These are phyloP conservation scores for Agrotis exclamationis DNA, from an alignment of 2,888 invertebrate genomes.

Conservation along the genomic window DNA sequence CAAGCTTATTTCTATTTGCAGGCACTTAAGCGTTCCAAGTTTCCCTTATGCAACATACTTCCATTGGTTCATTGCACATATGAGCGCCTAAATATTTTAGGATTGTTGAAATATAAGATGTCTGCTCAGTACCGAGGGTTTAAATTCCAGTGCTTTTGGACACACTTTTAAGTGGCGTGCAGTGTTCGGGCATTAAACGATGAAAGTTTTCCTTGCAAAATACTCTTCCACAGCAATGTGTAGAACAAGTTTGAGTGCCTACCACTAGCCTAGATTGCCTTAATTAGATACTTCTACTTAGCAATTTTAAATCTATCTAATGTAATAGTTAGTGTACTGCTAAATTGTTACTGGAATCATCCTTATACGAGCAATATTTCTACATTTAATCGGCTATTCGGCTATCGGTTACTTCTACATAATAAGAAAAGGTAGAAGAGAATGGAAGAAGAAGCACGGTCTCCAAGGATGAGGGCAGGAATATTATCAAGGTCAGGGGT, in stretches of 20 bases:
- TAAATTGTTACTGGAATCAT: not conserved
- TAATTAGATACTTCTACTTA: slow-evolving; percentile 40
- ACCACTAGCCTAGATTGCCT: slow-evolving; percentile 25
- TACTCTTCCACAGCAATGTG: not conserved
- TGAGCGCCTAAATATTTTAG: not conserved
- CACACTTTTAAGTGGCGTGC: too few relatives aligned
- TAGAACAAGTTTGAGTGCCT: slow-evolving; percentile 23
- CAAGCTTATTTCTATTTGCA: slow-evolving; percentile 5
- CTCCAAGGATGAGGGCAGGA: too few relatives aligned
- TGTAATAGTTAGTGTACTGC: not conserved
- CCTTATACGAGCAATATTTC: too few relatives aligned
- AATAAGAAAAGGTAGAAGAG: too few relatives aligned
- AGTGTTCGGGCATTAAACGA: not conserved
- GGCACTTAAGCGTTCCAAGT: not conserved
- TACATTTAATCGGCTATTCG: too few relatives aligned
- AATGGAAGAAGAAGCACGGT: too few relatives aligned
- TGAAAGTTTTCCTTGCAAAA: slow-evolving; percentile 16
- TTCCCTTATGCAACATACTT: not conserved
- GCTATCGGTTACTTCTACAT: too few relatives aligned
- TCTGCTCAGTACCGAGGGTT: not conserved
- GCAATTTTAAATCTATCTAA: slow-evolving; percentile 11
- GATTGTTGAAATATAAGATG: not conserved
- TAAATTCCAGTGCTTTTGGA: not conserved
- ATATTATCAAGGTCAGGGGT: too few relatives aligned
- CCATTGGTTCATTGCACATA: too few relatives aligned